Evolutionary conservation across 2,888 invertebrate species (phyloP).

Genomic region (Pilophorus perplexus): DNA sequence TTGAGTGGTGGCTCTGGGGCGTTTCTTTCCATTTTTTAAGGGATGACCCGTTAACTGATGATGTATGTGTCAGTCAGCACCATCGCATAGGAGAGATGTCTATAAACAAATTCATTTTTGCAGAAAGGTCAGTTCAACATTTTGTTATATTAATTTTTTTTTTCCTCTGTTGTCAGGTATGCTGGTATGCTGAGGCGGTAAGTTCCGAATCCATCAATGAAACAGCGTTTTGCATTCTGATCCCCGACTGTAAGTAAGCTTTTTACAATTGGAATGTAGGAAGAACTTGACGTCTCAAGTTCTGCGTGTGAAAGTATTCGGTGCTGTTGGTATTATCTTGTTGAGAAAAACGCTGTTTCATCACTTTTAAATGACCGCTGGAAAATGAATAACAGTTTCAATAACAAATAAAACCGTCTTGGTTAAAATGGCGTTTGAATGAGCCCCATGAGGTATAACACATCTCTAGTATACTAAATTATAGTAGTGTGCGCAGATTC

Average conservation of each 20-base stretch:
- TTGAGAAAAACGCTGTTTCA: too few species aligned
- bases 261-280: not conserved
- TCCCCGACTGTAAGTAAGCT: not conserved
- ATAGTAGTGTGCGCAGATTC: too few species aligned
- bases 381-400: too few species aligned
- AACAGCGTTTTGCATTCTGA: not conserved
- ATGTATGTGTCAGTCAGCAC: too few species aligned
- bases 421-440: too few species aligned
- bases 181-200: constrained; percentile 2
- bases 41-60: too few species aligned
- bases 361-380: too few species aligned
- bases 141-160: not conserved
- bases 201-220: not conserved
- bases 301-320: not conserved
- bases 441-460: too few species aligned
- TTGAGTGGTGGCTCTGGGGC: too few species aligned
- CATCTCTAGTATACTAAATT: too few species aligned
- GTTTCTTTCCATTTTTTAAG: too few species aligned
- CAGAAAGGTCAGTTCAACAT: not conserved
- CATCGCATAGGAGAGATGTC: not conserved
- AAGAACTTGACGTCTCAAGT: not conserved
- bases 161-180: constrained; percentile 1
- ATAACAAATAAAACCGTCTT: too few species aligned
- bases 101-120: not conserved
- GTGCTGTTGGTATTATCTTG: not conserved